Evolutionary conservation across 2,113 vertebrate species (phyloP).

Genomic region (Tenebrosternarchus preto): DNA sequence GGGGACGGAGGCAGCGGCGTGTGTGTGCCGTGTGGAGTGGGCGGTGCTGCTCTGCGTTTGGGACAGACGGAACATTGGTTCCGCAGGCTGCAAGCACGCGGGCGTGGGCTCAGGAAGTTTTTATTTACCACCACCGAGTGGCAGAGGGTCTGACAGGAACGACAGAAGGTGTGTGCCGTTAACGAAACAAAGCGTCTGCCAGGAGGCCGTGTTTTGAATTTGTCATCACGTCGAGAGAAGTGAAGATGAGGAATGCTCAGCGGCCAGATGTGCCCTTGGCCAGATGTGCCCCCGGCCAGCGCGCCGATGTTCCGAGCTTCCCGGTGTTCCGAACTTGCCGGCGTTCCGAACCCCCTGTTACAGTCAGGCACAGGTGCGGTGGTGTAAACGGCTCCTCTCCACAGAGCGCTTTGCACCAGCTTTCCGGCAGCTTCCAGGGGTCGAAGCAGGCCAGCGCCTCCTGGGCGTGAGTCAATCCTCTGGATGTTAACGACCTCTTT

Average conservation of each 20-base stretch:
- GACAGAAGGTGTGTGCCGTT: slow-evolving; percentile 27
- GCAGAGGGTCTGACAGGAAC: slow-evolving; percentile 26
- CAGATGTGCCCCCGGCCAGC: too few relatives aligned
- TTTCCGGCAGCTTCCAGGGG: neutral
- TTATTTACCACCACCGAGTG: slow-evolving; percentile 11
- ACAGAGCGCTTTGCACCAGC: slow-evolving; percentile 1
- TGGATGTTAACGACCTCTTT: slow-evolving; percentile 53
- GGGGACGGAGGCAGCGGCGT: slow-evolving; percentile 50
- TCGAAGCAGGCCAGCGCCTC: too few relatives aligned
- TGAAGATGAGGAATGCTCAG: slow-evolving; percentile 42
- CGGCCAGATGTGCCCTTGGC: slow-evolving; percentile 34
- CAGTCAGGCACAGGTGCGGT: neutral
- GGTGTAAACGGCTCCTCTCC: neutral
- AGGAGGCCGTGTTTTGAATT: slow-evolving; percentile 36
- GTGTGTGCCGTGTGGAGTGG: neutral
- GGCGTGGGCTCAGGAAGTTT: slow-evolving; percentile 10
- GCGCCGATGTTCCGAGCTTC: neutral
- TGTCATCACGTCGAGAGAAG: slow-evolving; percentile 34
- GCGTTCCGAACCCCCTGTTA: neutral
- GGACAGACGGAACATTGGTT: slow-evolving; percentile 45
- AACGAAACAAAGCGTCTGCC: slow-evolving; percentile 58
- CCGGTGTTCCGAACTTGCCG: neutral
- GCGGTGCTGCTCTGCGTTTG: slow-evolving; percentile 8
- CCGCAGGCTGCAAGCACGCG: neutral
- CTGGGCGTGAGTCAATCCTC: too few relatives aligned